phyloP scores from a whole-genome alignment of 2,888 invertebrate genomes.

The Sinhomidia bicolor region DNA sequence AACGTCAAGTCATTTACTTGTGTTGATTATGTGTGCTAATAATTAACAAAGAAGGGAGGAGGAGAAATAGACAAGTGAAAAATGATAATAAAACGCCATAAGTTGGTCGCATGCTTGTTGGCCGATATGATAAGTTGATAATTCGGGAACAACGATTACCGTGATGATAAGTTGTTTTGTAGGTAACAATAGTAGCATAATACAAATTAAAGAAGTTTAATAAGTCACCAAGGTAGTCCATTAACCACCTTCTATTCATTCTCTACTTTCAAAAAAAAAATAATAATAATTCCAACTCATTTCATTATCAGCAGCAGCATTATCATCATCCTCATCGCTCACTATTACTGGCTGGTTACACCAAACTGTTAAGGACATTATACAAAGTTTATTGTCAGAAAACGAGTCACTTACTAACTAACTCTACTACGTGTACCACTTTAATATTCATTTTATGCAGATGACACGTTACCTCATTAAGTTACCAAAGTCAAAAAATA shows the following conservation, averaged over 20 bases:
- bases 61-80: neutral
- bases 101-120: conserved; percentile 2
- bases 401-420: neutral
- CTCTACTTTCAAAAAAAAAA: neutral
- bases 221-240: neutral
- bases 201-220: neutral
- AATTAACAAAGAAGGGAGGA: conserved; percentile 5
- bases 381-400: neutral
- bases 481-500: neutral
- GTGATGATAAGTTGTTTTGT: neutral
- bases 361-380: too few species aligned
- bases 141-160: neutral
- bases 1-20: neutral
- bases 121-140: conserved; percentile 2
- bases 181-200: too few species aligned
- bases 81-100: neutral
- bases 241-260: neutral
- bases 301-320: neutral
- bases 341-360: neutral
- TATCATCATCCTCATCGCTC: neutral
- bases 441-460: conserved; percentile 10
- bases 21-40: neutral
- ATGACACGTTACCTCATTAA: neutral
- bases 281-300: neutral
- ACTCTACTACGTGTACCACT: neutral